Conservation (phyloP, 2,113 vertebrate species). For the Hipposideros armiger region DNA sequence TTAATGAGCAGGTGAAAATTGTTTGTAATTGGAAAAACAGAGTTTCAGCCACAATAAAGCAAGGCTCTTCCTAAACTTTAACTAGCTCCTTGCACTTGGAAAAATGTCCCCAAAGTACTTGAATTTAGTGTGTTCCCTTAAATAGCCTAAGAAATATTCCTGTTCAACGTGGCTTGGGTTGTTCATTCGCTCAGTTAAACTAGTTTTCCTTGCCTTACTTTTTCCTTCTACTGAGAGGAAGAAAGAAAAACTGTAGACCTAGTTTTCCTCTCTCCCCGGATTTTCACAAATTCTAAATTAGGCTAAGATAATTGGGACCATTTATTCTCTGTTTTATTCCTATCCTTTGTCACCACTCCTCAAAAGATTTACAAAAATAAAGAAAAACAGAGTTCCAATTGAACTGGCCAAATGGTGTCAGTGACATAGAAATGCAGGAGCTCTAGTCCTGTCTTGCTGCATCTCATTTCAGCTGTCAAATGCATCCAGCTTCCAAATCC, state of each 20-base stretch:
- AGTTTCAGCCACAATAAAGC: neutral
- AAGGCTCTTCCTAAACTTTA: constrained; percentile 6
- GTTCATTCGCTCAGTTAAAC: neutral
- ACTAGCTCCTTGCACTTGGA: neutral
- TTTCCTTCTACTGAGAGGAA: neutral
- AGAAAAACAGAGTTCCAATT: neutral
- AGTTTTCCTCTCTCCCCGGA: neutral
- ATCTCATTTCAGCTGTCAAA: constrained; percentile 54
- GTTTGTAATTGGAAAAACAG: constrained; percentile 14
- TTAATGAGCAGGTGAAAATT: constrained; percentile 43
- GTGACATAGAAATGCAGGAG: constrained; percentile 39
- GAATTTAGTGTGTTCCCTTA: constrained; percentile 5
- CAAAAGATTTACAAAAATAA: neutral
- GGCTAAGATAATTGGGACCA: neutral
- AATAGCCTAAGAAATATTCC: neutral
- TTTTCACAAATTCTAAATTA: constrained; percentile 4
- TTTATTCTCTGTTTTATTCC: neutral
- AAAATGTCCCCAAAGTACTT: neutral
- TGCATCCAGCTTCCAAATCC: neutral
- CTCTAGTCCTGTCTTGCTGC: neutral
- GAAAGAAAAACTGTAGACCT: neutral
- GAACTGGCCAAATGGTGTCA: neutral
- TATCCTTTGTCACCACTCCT: neutral
- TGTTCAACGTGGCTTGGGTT: neutral
- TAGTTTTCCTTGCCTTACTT: neutral